Conservation (phyloP, 2,113 vertebrate species). For the Glareola pratincola region DNA sequence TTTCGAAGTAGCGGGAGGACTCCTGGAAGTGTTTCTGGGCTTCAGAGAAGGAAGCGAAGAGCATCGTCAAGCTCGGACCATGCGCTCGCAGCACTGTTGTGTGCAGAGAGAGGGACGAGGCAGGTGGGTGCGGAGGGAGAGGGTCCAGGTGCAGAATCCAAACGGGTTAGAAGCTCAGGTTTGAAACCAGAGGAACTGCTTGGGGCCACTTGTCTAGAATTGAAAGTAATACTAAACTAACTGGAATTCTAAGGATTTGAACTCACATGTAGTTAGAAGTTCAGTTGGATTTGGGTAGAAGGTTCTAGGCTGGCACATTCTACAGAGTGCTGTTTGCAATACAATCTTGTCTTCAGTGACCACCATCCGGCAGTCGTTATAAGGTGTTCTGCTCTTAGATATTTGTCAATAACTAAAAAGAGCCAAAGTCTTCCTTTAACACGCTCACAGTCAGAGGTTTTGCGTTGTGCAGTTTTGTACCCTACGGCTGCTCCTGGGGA, state of each 20-base stretch:
- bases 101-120: neutral
- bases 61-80: accelerated
- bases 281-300: neutral
- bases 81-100: neutral
- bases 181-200: neutral
- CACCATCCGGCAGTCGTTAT: neutral
- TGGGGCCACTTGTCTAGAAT: neutral
- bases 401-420: neutral
- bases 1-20: neutral
- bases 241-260: neutral
- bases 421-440: neutral
- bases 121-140: accelerated
- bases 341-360: neutral
- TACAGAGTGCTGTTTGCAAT: neutral
- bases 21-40: neutral
- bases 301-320: neutral
- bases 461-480: neutral
- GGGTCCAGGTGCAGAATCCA: neutral
- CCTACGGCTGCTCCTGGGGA: neutral
- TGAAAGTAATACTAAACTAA: neutral
- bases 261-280: neutral
- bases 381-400: neutral
- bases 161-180: neutral
- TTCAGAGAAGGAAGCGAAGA: neutral
- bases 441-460: neutral